Evolutionary conservation across 2,797 vertebrate genomes (phyloP), one percentile per base, ranked within the genome.

Genomic region (Cyclura pinguis): DNA sequence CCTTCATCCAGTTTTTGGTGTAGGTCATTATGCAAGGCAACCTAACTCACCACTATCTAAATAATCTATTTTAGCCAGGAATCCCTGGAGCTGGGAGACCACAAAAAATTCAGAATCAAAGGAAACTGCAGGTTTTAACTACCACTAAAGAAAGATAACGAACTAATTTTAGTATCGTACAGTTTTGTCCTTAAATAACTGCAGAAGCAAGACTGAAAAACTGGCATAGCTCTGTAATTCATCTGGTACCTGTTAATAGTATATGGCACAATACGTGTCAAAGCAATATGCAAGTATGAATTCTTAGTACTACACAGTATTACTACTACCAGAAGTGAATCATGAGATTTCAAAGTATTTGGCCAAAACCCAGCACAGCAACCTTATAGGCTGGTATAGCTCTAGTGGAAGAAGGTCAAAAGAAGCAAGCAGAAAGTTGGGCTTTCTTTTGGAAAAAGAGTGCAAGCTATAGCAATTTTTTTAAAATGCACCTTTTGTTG

Each of bases 401-500:
- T 82, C 24, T 38, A n/a, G 32, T n/a, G 32, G 32, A 16, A 20
- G 32, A 7, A 84, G 27, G 24, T 42, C 38, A 69, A 32, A 42
- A 84, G 14, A 85, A 72, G 42, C 38, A 52, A 50, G 42, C 8
- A 52, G 3, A 32, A 72, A 85, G 90, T 88, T 95, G 85, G 81
- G 38, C 69, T 94, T 93, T 83, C 78, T 91, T 85, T 86, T 18
- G 8, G 7, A 72, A 52, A 52, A 69, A 38, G 62, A 84, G 47
- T 64, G 20, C 5, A 84, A 67, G 24, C 62, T 29, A 42, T 47
- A 85, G 42, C 64, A 52, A 50, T 13, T 18, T 72, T 50, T 14
- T 32, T 52, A 4, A 16, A 85, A n/a, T 69, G 16, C 32, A 85
- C 16, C 42, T 72, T 85, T 85, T 52, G 29, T n/a, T 85, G 10